Evolutionary conservation across 2,113 vertebrate genomes (phyloP), one percentile per base, ranked within the genome.

Genomic region (Atractosteus spatula): DNA sequence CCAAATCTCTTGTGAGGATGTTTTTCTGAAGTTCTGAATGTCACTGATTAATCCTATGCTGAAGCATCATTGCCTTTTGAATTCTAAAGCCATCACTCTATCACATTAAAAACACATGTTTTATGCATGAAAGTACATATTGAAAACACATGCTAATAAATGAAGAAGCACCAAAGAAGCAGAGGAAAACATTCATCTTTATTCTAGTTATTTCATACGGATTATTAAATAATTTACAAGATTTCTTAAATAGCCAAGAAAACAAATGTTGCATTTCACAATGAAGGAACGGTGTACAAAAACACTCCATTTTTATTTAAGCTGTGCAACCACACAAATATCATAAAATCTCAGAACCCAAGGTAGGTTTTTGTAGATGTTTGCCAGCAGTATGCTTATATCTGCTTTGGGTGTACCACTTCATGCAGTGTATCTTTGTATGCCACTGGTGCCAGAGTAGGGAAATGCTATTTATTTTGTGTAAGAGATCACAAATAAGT

Each of bases 41-140:
- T 45, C 62, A 69, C 71, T 62, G 74, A 80, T 73, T 76, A 78
- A 76, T 66, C 61, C 64, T 8, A 16, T 41, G 57, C 76, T 62
- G 68, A 71, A 45, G 16, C 62, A 72, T 67, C 6, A 8, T 47
- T 51, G 47, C 47, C 47, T 51, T 10, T 51, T 51, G 5, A 51
- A 51, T 51, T 51, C 5, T 7, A 5, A 10, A 51, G 47, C 47
- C 47, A 7, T 10, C 29, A 29, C 29, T 29, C 29, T 29, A 2
- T 29, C 29, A 29, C 29, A 74, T 63, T 63, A 43, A 64, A 71
- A 75, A 75, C 76, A 77, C 70, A 73, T 70, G 73, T 56, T 59
- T 56, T 29, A 7, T 59, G 42, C 29, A 76, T 29, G 29, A 29
- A 29, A 29, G 29, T 2, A 51, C 5, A 51, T 51, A 51, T 51